Evolutionary conservation across 2,113 vertebrate genomes (phyloP).

Genomic region (Upupa epops): DNA sequence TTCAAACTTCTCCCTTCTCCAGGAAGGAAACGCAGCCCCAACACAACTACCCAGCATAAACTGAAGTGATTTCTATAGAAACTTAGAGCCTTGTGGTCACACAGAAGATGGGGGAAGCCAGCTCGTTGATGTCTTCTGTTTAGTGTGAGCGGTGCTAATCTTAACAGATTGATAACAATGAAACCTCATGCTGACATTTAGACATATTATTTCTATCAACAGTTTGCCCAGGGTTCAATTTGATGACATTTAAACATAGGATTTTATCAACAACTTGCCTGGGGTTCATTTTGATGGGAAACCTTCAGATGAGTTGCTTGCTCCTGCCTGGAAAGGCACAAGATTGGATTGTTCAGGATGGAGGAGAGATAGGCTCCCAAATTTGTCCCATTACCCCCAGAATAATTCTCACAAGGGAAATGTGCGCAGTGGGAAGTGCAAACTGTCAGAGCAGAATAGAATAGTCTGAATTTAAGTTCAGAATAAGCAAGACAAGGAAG

Average conservation of each 20-base stretch:
- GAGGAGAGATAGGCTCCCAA: background rate
- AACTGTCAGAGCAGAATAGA: background rate
- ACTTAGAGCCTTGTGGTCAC: background rate
- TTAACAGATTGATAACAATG: background rate
- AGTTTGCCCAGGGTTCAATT: background rate
- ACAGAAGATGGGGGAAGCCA: background rate
- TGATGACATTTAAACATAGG: background rate
- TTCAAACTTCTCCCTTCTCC: background rate
- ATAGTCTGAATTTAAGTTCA: conserved; percentile 10
- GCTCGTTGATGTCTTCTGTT: background rate
- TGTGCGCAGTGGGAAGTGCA: background rate
- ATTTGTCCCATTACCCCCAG: background rate
- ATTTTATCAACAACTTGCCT: background rate
- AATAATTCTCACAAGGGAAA: background rate
- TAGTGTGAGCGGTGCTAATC: background rate
- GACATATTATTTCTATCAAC: background rate
- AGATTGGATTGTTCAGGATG: background rate
- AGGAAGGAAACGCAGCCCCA: too few relatives aligned
- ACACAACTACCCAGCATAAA: background rate
- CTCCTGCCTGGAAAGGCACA: background rate
- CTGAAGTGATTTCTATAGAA: background rate
- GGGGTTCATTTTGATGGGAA: background rate
- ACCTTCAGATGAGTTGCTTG: background rate
- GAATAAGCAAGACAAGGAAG: background rate
- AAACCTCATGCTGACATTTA: background rate